These are phyloP conservation scores for Sceliomorpha sp. DNA, from an alignment of 2,888 invertebrate genomes.

Conservation along the genomic window DNA sequence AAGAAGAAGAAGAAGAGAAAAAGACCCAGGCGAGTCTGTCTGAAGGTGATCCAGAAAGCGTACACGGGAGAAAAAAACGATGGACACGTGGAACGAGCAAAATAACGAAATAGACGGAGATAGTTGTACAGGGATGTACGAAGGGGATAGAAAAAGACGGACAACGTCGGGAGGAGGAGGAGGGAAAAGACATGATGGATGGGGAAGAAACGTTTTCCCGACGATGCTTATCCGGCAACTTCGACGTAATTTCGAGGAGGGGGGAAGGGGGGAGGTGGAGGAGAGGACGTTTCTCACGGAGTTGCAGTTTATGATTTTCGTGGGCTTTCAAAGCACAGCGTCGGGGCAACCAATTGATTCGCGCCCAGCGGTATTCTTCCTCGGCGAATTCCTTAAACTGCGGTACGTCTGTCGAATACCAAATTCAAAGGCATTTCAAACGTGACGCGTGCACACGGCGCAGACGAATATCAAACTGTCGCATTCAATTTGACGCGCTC, in stretches of 20 bases:
- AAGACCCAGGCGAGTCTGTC: constrained; percentile 10
- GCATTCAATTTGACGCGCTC: too few species aligned
- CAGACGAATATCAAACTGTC: constrained; percentile 6
- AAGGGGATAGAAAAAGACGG: background rate
- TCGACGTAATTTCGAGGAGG: constrained; percentile 52
- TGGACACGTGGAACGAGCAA: constrained; percentile 17
- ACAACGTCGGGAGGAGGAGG: constrained; percentile 3
- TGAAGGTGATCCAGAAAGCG: constrained; percentile 18
- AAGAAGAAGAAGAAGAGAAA: constrained; percentile 3
- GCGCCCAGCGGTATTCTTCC: constrained; percentile 1
- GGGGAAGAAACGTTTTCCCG: constrained; percentile 39
- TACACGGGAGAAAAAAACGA: constrained; percentile 2
- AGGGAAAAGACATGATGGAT: constrained; percentile 19
- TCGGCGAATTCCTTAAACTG: background rate
- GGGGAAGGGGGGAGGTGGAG: constrained; percentile 8
- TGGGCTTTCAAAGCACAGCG: constrained; percentile 22
- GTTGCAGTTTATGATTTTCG: constrained; percentile 40
- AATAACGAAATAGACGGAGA: constrained; percentile 23
- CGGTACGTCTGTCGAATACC: constrained; percentile 7
- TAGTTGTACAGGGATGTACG: too few species aligned
- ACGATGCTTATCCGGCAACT: constrained; percentile 58
- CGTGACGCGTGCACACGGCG: constrained; percentile 1
- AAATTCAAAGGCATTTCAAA: constrained; percentile 6
- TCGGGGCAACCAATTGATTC: constrained; percentile 9
- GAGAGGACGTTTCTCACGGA: constrained; percentile 12